A percentile compares a stretch with the other conserved stretches of the same genome.
Evolutionary conservation across 2,888 invertebrate genomes (phyloP).

Genomic region (Eutolmus rufibarbis): DNA sequence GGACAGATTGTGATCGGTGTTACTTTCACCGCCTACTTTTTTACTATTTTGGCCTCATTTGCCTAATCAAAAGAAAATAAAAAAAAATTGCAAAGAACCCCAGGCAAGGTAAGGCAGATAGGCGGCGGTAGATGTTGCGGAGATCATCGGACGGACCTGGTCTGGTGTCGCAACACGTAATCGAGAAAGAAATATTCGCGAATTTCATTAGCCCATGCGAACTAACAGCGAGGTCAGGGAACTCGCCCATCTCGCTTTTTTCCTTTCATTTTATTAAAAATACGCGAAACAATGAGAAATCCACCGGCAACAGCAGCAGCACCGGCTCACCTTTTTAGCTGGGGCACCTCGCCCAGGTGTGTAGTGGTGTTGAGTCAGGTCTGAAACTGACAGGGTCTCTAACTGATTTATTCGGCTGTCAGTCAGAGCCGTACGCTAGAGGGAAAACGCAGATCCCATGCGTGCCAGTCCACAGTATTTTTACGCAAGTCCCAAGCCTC

Average conservation of each 20-base stretch:
- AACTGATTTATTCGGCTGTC: conserved; percentile 16
- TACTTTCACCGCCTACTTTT: conserved; percentile 32
- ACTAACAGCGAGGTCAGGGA: background rate
- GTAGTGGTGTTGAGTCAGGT: conserved; percentile 23
- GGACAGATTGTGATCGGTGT: background rate
- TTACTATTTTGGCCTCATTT: background rate
- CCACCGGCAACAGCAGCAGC: background rate
- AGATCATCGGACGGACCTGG: background rate
- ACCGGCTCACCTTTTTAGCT: background rate
- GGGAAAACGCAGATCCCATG: background rate
- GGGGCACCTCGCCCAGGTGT: background rate
- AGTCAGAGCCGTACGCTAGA: background rate
- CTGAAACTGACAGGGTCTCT: conserved; percentile 8
- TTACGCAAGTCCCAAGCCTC: background rate
- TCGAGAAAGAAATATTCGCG: background rate
- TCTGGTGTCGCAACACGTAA: background rate
- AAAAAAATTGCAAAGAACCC: background rate
- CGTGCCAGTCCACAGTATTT: background rate
- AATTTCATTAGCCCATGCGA: background rate
- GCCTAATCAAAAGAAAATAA: background rate
- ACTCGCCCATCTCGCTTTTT: conserved; percentile 9
- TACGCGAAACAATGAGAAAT: background rate
- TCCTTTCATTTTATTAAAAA: conserved; percentile 5
- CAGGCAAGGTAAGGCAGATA: background rate
- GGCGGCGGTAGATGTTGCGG: background rate